phyloP scores from a whole-genome alignment of 2,888 invertebrate genomes.

The Spisula solida region DNA sequence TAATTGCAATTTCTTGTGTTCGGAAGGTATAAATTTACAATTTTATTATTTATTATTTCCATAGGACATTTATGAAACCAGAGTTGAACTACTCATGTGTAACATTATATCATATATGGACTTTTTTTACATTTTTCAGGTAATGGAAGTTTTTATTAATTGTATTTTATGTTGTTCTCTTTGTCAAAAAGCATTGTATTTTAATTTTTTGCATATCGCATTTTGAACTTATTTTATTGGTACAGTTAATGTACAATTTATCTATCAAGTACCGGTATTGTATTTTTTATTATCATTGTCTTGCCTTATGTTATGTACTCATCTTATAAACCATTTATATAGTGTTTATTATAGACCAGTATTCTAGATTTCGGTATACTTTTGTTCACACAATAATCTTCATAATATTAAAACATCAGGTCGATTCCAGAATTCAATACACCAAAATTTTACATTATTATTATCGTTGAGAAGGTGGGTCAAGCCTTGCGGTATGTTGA shows the following conservation, averaged over 20 bases:
- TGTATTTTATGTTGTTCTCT: not conserved
- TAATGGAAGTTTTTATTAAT: not conserved
- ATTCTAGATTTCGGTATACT: not conserved
- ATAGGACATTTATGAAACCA: no score
- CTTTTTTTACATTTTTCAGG: not conserved
- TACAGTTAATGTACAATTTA: not conserved
- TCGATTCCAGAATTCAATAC: no score
- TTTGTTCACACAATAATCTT: not conserved
- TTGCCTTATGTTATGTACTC: conserved; percentile 12
- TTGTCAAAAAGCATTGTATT: not conserved
- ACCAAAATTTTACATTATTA: no score
- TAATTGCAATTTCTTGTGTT: no score
- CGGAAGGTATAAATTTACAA: no score
- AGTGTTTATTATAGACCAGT: not conserved
- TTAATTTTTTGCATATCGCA: not conserved
- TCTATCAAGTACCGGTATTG: not conserved
- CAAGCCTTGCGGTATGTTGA: no score
- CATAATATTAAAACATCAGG: no score
- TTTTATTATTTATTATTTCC: no score
- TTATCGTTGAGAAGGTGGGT: no score
- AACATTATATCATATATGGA: not conserved
- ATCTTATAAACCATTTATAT: not conserved
- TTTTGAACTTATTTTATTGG: not conserved
- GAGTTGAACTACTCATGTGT: no score
- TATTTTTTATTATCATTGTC: conserved; percentile 1